These are phyloP conservation scores for Eustalomyia histrio DNA, from an alignment of 2,888 invertebrate genomes.

Conservation along the genomic window DNA sequence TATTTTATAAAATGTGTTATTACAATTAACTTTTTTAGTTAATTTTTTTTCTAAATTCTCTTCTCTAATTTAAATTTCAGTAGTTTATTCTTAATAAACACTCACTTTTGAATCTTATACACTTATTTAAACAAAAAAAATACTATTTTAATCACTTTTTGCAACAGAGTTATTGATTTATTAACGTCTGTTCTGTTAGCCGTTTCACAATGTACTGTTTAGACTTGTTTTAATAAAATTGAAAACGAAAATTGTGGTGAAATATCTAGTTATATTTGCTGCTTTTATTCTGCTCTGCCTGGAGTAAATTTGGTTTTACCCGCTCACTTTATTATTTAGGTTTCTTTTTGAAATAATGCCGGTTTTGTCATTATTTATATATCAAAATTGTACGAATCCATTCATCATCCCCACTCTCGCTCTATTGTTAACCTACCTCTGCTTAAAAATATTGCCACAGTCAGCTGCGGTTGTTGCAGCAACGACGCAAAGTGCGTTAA, in stretches of 20 bases:
- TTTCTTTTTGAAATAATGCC: constrained; percentile 49
- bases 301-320: constrained; percentile 40
- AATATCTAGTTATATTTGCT: constrained; percentile 27
- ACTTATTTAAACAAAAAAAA: constrained; percentile 1
- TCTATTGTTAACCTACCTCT: no score
- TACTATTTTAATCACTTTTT: constrained; percentile 21
- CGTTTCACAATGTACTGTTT: constrained; percentile 56
- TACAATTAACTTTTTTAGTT: not conserved
- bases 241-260: constrained; percentile 55
- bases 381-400: constrained; percentile 14
- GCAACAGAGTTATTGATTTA: constrained; percentile 17
- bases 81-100: constrained; percentile 13
- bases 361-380: constrained; percentile 59
- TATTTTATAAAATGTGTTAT: not conserved
- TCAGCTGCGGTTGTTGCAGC: constrained; percentile 18
- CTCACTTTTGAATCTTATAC: constrained; percentile 45
- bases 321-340: constrained; percentile 9
- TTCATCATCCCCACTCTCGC: not conserved
- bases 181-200: constrained; percentile 52
- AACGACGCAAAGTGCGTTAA: not conserved
- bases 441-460: not conserved
- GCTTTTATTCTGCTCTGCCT: constrained; percentile 32
- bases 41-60: not conserved
- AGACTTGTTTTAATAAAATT: constrained; percentile 17
- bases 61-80: constrained; percentile 15